phyloP scores from a whole-genome alignment of 2,888 invertebrate genomes.

The Xestia rhomboidea region DNA sequence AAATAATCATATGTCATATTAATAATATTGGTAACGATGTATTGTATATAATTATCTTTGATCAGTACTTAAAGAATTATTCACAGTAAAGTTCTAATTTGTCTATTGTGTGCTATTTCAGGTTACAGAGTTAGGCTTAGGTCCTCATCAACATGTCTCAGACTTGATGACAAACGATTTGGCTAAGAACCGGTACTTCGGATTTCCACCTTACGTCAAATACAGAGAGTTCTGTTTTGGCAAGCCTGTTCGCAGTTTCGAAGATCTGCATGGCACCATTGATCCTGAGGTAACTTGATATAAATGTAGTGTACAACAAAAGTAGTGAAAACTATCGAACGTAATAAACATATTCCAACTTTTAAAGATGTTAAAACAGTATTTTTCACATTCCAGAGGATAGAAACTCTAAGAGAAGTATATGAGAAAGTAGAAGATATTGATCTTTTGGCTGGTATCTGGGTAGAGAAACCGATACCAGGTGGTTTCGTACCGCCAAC shows the following conservation, averaged over 20 bases:
- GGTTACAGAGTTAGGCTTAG: slow-evolving; percentile 75
- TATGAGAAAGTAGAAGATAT: slow-evolving; percentile 94
- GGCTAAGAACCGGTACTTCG: slow-evolving; percentile 93
- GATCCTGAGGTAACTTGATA: slow-evolving; percentile 71
- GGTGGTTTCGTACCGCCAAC: slow-evolving; percentile 96
- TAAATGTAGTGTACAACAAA: neutral
- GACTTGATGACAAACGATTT: slow-evolving; percentile 77
- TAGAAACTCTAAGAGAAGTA: slow-evolving; percentile 72
- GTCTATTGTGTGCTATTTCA: slow-evolving; percentile 56
- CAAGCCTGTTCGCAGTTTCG: slow-evolving; percentile 90
- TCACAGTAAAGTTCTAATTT: neutral
- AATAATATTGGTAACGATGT: too few species aligned
- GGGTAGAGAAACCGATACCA: slow-evolving; percentile 94
- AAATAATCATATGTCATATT: too few species aligned
- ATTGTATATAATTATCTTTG: too few species aligned
- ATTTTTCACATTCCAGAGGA: slow-evolving; percentile 70
- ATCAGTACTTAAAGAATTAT: neutral
- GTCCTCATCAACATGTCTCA: slow-evolving; percentile 71
- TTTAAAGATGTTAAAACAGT: neutral
- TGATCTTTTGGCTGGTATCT: slow-evolving; percentile 97
- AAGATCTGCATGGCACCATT: slow-evolving; percentile 68
- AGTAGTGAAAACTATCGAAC: too few species aligned
- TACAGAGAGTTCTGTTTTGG: slow-evolving; percentile 95
- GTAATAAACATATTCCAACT: too few species aligned
- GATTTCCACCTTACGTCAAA: slow-evolving; percentile 95